These are phyloP conservation scores for Tapera naevia DNA, from an alignment of 2,797 vertebrate species.

Conservation along the genomic window DNA sequence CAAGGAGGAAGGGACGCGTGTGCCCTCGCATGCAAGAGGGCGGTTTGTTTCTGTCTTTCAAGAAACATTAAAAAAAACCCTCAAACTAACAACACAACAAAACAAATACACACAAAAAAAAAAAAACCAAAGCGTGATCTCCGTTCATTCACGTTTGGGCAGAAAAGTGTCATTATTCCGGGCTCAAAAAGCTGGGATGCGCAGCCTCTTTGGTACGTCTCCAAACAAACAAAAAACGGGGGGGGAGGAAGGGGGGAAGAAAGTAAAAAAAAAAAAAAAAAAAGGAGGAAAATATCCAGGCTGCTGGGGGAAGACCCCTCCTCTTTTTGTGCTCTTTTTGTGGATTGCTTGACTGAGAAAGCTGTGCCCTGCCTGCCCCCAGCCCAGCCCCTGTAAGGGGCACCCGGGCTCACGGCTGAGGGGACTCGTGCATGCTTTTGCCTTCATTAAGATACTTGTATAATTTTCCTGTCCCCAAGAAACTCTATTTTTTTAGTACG, in stretches of 20 bases:
- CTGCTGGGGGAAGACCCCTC: neutral
- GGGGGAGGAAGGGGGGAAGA: too few species aligned
- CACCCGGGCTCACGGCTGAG: too few species aligned
- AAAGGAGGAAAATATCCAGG: neutral
- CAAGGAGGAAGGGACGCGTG: slow-evolving; percentile 44
- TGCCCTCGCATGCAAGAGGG: slow-evolving; percentile 55
- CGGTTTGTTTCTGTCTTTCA: slow-evolving; percentile 71
- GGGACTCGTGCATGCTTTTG: neutral
- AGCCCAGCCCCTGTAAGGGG: too few species aligned
- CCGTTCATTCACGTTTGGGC: neutral
- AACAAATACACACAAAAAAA: neutral
- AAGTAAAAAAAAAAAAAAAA: too few species aligned
- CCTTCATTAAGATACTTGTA: slow-evolving; percentile 65
- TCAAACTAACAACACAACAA: neutral
- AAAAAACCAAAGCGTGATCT: neutral
- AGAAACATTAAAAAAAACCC: slow-evolving; percentile 37
- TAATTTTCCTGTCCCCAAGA: slow-evolving; percentile 41
- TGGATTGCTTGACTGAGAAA: neutral
- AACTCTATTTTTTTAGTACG: neutral
- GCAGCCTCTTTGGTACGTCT: neutral
- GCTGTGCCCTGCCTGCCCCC: neutral
- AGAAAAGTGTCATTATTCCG: slow-evolving; percentile 45
- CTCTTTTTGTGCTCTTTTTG: neutral
- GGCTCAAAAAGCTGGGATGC: slow-evolving; percentile 31
- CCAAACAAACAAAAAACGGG: neutral